Evolutionary conservation across 2,113 vertebrate species (phyloP).

Genomic region (Ptilorrhoa leucosticta): DNA sequence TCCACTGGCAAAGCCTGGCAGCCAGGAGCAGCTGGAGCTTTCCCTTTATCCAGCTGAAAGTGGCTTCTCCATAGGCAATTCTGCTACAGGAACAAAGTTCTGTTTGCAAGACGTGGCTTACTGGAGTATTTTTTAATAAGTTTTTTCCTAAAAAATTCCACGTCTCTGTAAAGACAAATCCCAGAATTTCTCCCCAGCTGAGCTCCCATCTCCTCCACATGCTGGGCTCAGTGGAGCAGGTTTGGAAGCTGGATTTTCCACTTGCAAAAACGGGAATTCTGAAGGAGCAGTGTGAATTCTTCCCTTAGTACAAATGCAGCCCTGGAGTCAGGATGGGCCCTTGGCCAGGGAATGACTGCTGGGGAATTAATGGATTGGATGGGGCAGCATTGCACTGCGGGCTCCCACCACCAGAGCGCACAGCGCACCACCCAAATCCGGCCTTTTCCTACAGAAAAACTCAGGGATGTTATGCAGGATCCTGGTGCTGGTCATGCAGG

Average conservation of each 20-base stretch:
- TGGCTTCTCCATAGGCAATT: not conserved
- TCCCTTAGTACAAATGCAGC: rapidly evolving
- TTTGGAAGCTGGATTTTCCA: not conserved
- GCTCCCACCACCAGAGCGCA: not conserved
- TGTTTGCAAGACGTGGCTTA: not conserved
- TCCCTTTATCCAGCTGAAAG: not conserved
- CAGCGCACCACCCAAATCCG: rapidly evolving
- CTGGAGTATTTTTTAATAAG: not conserved
- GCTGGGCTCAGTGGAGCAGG: not conserved
- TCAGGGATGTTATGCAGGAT: rapidly evolving
- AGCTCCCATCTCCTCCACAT: not conserved
- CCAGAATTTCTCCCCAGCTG: too few species aligned
- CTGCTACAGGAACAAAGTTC: not conserved
- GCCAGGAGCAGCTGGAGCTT: not conserved
- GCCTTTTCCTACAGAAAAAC: rapidly evolving
- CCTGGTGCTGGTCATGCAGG: not conserved
- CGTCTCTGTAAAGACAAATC: not conserved
- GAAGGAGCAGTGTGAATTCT: not conserved
- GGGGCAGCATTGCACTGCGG: not conserved
- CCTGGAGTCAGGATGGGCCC: not conserved
- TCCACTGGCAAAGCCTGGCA: not conserved
- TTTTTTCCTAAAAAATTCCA: not conserved
- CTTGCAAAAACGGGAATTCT: not conserved
- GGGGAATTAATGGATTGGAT: not conserved
- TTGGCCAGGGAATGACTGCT: not conserved